Conservation (phyloP, 2,113 vertebrate species). For the Paradoxurus hermaphroditus region DNA sequence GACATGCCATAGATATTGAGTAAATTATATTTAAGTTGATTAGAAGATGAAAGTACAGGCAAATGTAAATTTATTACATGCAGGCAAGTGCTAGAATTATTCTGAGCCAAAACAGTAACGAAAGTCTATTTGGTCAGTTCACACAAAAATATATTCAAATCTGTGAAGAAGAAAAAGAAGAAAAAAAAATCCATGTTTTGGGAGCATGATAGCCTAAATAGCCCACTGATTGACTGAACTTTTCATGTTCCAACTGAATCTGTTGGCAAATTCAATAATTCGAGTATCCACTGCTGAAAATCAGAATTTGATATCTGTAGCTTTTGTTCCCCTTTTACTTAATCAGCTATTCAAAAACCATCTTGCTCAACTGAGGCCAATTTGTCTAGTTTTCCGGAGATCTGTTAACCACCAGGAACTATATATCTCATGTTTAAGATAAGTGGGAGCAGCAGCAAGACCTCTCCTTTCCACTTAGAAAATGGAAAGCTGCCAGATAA, state of each 20-base stretch:
- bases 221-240: not conserved
- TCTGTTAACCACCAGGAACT: not conserved
- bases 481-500: not conserved
- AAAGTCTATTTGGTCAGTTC: not conserved
- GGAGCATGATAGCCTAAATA: not conserved
- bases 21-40: not conserved
- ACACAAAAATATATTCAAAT: constrained; percentile 2
- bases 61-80: not conserved
- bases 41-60: not conserved
- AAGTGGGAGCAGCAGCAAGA: not conserved
- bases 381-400: constrained; percentile 14
- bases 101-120: not conserved
- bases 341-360: constrained; percentile 26
- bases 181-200: not conserved
- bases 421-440: constrained; percentile 36
- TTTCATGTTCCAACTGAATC: not conserved
- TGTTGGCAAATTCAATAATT: constrained; percentile 20
- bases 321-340: not conserved
- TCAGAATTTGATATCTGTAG: not conserved
- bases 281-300: constrained; percentile 7
- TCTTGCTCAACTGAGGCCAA: not conserved
- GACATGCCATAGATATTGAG: not conserved
- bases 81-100: not conserved
- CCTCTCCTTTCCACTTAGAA: constrained; percentile 46
- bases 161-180: not conserved